A percentile compares a stretch with the other conserved stretches of the same genome.
These are phyloP conservation scores for Eurois occulta DNA, from an alignment of 2,888 invertebrate genomes.

Conservation along the genomic window DNA sequence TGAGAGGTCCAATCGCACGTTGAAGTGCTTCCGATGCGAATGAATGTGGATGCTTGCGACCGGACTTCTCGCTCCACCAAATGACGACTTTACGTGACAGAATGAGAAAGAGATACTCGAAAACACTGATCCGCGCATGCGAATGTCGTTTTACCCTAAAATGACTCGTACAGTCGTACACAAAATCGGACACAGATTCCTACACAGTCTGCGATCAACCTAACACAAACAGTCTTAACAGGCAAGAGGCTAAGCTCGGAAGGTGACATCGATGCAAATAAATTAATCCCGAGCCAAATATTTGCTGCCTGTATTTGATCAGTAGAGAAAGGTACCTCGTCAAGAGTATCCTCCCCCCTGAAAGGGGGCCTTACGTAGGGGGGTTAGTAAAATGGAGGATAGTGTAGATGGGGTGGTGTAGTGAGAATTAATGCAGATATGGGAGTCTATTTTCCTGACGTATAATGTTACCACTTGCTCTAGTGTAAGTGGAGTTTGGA, in stretches of 20 bases:
- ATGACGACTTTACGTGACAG: background rate
- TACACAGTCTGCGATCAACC: background rate
- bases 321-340: slow-evolving; percentile 30
- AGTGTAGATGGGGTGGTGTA: slow-evolving; percentile 65
- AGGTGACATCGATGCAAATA: slow-evolving; percentile 63
- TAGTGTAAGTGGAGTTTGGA: slow-evolving; percentile 56
- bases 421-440: slow-evolving; percentile 80
- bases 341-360: background rate
- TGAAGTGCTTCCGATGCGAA: background rate
- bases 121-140: background rate
- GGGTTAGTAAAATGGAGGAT: slow-evolving; percentile 48
- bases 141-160: background rate
- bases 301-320: slow-evolving; percentile 55
- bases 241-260: slow-evolving; percentile 39
- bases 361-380: background rate
- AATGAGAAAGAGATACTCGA: background rate
- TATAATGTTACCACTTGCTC: slow-evolving; percentile 75
- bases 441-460: slow-evolving; percentile 74
- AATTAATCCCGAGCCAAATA: slow-evolving; percentile 58
- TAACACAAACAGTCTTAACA: slow-evolving; percentile 32
- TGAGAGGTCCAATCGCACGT: too few species aligned
- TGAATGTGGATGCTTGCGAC: background rate
- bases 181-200: slow-evolving; percentile 5
- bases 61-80: background rate
- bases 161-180: background rate